A percentile compares a stretch with the other conserved stretches of the same genome.
Evolutionary conservation across 1,140 invertebrate genomes (phyloP).

Genomic region (Lycorma delicatula): DNA sequence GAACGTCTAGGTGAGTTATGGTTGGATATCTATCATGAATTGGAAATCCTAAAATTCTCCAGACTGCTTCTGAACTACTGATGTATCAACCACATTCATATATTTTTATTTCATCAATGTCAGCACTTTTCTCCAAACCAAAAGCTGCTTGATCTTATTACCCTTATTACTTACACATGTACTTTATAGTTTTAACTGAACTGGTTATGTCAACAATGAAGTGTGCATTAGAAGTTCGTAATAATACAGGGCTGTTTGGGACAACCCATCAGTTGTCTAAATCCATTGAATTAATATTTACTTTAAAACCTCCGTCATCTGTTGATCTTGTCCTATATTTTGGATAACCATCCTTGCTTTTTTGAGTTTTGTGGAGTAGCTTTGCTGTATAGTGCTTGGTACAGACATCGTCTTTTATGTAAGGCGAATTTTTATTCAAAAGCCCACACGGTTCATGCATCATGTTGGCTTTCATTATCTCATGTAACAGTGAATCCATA

Average conservation of each 20-base stretch:
- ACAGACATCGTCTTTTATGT: conserved; percentile 42
- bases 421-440: conserved; percentile 40
- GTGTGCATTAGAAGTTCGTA: conserved; percentile 33
- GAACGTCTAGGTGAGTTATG: conserved; percentile 33
- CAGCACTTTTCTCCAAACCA: conserved; percentile 19
- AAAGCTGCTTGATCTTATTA: conserved; percentile 22
- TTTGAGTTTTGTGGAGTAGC: conserved; percentile 29
- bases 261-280: conserved; percentile 37
- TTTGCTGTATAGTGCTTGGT: conserved; percentile 37
- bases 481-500: conserved; percentile 37
- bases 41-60: conserved; percentile 35
- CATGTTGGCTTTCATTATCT: conserved; percentile 40
- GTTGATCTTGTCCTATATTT: conserved; percentile 28
- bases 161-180: conserved; percentile 39
- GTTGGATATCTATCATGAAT: conserved; percentile 35
- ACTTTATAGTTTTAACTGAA: conserved; percentile 34
- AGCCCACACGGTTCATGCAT: conserved; percentile 46
- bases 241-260: conserved; percentile 35
- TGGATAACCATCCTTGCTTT: conserved; percentile 35
- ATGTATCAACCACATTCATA: conserved; percentile 37
- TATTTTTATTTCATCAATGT: conserved; percentile 12
- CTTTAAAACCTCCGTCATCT: conserved; percentile 14
- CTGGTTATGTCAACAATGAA: conserved; percentile 37
- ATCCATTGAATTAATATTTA: background rate
- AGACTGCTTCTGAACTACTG: conserved; percentile 37